These are phyloP conservation scores for Coreoperca whiteheadi DNA, from an alignment of 2,113 vertebrate genomes.

Conservation along the genomic window DNA sequence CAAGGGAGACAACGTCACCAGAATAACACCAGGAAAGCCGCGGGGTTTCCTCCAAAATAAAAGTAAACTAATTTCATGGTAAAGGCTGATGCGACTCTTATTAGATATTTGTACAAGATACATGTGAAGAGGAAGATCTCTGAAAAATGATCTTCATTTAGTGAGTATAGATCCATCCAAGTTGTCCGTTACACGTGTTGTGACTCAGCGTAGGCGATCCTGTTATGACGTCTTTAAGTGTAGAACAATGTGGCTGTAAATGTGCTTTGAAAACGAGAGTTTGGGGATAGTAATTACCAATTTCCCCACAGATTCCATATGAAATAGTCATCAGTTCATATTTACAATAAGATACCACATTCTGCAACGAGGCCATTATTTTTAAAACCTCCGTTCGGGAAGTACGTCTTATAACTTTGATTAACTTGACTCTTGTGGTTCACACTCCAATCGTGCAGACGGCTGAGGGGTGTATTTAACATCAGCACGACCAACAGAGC, in stretches of 20 bases:
- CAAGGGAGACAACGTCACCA: no score
- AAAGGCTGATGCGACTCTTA: background rate
- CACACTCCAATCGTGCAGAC: background rate
- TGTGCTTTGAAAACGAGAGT: background rate
- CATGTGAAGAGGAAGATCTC: no score
- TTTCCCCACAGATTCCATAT: background rate
- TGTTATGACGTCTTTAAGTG: no score
- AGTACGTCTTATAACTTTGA: rapidly evolving
- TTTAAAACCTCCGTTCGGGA: conserved; percentile 29
- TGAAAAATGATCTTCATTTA: background rate
- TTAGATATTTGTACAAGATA: background rate
- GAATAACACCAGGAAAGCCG: background rate
- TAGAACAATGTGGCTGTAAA: background rate
- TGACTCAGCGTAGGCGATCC: background rate
- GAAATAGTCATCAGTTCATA: background rate
- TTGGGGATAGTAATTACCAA: background rate
- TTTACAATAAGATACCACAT: background rate
- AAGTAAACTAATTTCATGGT: background rate
- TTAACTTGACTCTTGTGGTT: conserved; percentile 1
- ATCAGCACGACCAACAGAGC: conserved; percentile 44
- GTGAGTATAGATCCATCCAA: background rate
- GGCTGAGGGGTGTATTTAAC: conserved; percentile 24
- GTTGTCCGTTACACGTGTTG: no score
- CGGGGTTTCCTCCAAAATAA: conserved; percentile 39
- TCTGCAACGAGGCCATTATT: conserved; percentile 39